phyloP scores from a whole-genome alignment of 2,797 vertebrate species.

The Furcifer pardalis region DNA sequence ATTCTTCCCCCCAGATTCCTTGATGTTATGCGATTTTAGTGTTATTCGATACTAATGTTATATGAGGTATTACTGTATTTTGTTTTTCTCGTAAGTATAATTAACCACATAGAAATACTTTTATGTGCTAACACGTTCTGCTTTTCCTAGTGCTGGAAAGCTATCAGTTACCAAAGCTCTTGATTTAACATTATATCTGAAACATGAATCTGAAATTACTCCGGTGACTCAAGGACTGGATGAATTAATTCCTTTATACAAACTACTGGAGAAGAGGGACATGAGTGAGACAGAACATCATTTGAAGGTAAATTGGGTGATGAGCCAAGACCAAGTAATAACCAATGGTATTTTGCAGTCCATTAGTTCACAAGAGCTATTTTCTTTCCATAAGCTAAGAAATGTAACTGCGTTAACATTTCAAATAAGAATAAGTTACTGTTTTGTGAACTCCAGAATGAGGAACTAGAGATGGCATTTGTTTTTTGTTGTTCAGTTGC shows the following conservation, averaged over 20 bases:
- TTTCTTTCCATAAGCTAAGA: no score
- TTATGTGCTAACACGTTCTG: constrained; percentile 21
- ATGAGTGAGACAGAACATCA: constrained; percentile 79
- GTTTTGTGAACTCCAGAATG: not conserved
- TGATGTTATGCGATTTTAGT: no score
- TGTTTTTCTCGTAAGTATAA: no score
- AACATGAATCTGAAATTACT: constrained; percentile 85
- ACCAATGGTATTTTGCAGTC: no score
- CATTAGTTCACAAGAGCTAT: fast-evolving
- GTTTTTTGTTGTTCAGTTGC: no score
- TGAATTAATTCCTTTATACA: constrained; percentile 88
- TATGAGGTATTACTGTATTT: no score
- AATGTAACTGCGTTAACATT: not conserved
- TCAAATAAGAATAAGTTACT: not conserved
- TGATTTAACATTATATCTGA: constrained; percentile 88
- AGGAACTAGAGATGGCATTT: not conserved
- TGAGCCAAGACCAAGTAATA: not conserved
- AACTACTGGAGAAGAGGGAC: constrained; percentile 90
- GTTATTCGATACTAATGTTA: no score
- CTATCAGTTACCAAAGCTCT: constrained; percentile 86
- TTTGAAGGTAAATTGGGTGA: constrained; percentile 66
- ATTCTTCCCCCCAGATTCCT: no score
- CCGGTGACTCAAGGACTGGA: constrained; percentile 86
- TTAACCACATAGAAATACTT: not conserved
- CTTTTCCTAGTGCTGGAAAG: constrained; percentile 79